Base-by-base conservation (phyloP, 2,888 invertebrate genomes). In the Axea sp. region DNA sequence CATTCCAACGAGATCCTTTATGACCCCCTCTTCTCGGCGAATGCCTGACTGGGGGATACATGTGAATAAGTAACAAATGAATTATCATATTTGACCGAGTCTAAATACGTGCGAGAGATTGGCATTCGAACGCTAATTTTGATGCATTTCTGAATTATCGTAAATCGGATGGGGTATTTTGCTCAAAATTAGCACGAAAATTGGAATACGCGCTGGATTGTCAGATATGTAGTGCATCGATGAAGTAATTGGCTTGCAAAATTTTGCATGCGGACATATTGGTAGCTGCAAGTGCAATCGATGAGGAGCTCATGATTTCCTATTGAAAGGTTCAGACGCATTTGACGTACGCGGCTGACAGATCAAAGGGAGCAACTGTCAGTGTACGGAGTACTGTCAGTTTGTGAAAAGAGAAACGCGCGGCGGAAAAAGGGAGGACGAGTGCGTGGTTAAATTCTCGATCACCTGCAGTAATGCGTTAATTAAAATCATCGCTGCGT, bases 391-490 rank as follows among this genome's bases (percentile, higher is more conserved):
- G 30, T 3, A 1, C 14, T 30, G 45, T 31, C 26, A 15, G 31
- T 47, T 45, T 45, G 55, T 49, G 60, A 49, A 64, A 51, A 31
- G 28, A 49, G 28, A 35, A 11, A 60, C 9, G 41, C 55, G 22
- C 35, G 39, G 67, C n/a, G n/a, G n/a, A n/a, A n/a, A n/a, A n/a
- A n/a, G n/a, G n/a, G n/a, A n/a, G n/a, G n/a, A n/a, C n/a, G n/a
- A n/a, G 53, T 26, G n/a, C 62, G 55, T 69, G 74, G 76, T 74
- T 28, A 78, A 78, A 79, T 79, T 76, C 75, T 67, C 75, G 77
- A 77, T 77, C 78, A 77, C 77, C 76, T 77, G 78, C 73, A 76
- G 75, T 76, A 79, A 79, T 82, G 81, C 77, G 77, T 79, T 83
- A 83, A 83, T 83, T 83, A 82, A 83, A 83, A 76, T 74, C 55